Evolutionary conservation across 2,797 vertebrate species (phyloP), one percentile per base, ranked within the genome.

Genomic region (Sebastes diaconus): DNA sequence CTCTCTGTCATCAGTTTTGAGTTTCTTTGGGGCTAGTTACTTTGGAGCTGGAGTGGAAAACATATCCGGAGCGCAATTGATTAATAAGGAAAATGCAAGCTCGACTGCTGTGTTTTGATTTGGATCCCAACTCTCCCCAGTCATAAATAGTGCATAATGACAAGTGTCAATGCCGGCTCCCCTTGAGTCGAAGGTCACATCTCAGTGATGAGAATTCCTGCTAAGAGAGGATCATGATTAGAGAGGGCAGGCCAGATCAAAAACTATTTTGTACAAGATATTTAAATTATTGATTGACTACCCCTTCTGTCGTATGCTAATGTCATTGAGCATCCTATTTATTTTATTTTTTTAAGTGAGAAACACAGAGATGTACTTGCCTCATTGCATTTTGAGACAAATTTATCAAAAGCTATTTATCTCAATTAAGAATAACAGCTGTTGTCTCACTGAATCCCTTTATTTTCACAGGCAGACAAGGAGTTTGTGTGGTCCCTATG

Each of bases 401-500:
- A 80, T 78, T 63, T 36, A 73, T 77, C 74, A 73, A 68, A 73
- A 72, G 55, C 22, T 57, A 64, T 81, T 74, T 78, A 79, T 85
- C 61, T 84, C 79, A 84, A 79, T 84, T 76, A 84, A 42, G 63
- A 84, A 61, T 63, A 74, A 68, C 76, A 68, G 46, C 65, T 81
- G 65, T 77, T 87, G 73, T 88, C 76, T 83, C 4, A 8, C 30
- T 75, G 67, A 84, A 84, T 84, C 59, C 59, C n/a, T 87, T 85
- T 82, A 65, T 80, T 89, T 88, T 81, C 80, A 77, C 92, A 99
- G 98, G 97, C 97, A 85, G 97, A 98, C 94, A 99, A 99, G 95
- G 97, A 99, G 93, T 99, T 99, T 95, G 96, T 98, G 82, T 98
- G 97, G 97, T 98, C 96, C 80, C 96, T 99, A 84, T 99, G 98